Evolutionary conservation across 2,888 invertebrate genomes (phyloP).

Genomic region (Leucoma salicis): DNA sequence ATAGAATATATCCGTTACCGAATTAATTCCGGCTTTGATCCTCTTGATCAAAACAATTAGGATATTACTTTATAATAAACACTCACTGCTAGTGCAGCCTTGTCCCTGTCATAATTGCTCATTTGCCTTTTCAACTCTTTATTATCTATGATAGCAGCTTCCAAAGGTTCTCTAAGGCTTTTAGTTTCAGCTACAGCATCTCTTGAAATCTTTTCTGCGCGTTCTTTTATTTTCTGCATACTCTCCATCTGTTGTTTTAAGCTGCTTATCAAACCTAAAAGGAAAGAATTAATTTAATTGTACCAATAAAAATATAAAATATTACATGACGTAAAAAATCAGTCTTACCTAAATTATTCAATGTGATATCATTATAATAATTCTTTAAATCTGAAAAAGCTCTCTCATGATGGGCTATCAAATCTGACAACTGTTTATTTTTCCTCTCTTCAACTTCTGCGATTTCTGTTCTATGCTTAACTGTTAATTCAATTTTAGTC

Average conservation of each 20-base stretch:
- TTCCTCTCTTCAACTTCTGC: constrained; percentile 95
- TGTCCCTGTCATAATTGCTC: constrained; percentile 93
- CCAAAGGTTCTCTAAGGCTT: constrained; percentile 87
- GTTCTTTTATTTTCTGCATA: constrained; percentile 88
- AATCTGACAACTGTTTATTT: constrained; percentile 90
- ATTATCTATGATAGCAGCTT: constrained; percentile 86
- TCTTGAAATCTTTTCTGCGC: constrained; percentile 86
- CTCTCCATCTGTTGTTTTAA: constrained; percentile 90
- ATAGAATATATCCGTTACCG: too few species aligned
- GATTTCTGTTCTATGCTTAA: constrained; percentile 91
- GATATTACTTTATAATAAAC: too few species aligned
- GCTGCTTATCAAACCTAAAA: constrained; percentile 88
- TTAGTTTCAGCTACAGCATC: constrained; percentile 89
- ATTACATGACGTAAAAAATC: background rate
- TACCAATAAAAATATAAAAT: background rate
- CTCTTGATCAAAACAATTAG: too few species aligned
- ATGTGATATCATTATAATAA: constrained; percentile 96
- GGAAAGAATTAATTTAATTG: background rate
- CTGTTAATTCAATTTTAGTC: constrained; percentile 86
- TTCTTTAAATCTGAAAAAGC: constrained; percentile 95
- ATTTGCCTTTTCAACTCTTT: constrained; percentile 88
- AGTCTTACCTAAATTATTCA: constrained; percentile 90
- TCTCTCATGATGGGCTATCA: constrained; percentile 91
- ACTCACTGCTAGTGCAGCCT: constrained; percentile 85
- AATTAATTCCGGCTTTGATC: too few species aligned